Base-by-base conservation (phyloP, 2,888 invertebrate genomes). In the Acleris laterana region DNA sequence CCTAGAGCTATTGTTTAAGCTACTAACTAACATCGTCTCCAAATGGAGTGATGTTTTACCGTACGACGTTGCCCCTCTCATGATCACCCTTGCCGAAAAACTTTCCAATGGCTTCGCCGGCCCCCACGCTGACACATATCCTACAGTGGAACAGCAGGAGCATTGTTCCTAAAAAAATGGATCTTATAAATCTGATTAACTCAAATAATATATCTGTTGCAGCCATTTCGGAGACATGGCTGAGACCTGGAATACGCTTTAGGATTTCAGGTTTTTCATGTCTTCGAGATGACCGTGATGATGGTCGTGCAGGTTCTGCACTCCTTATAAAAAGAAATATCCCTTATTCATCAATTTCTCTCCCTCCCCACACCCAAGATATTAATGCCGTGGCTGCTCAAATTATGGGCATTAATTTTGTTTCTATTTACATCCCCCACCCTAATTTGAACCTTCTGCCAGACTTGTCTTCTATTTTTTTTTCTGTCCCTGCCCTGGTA, bases 201-300 rank as follows among this genome's bases (percentile, higher is more conserved):
- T 5, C 20, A 5, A 19, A 49, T 2, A 19, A 19, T 1, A n/a
- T 49, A 2, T 19, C 20, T 19, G 20, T 19, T 19, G 20, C 49
- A 4, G 49, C 20, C 20, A 9, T 49, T 7, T 6, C 49, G 17
- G 48, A 48, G 17, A 48, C 48, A 48, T 48, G n/a, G 48, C 48
- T 48, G 3, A n/a, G 48, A 17, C 16, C 48, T 17, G 17, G 17
- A 17, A 16, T n/a, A 4, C 48, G 17, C 5, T 48, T 48, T 71
- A 70, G 6, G 20, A 7, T 20, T 49, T 20, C 49, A 9, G 49
- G 49, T 6, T 6, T 49, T 48, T 17, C 48, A 6, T 48, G 49
- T 20, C 20, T 60, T 63, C 42, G 42, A 11, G 42, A 42, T 42
- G 42, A 42, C 11, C 48, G 48, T 4, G 48, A 17, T 17, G 48